Conservation (phyloP, 2,888 invertebrate species). For the Chalcis sispes region DNA sequence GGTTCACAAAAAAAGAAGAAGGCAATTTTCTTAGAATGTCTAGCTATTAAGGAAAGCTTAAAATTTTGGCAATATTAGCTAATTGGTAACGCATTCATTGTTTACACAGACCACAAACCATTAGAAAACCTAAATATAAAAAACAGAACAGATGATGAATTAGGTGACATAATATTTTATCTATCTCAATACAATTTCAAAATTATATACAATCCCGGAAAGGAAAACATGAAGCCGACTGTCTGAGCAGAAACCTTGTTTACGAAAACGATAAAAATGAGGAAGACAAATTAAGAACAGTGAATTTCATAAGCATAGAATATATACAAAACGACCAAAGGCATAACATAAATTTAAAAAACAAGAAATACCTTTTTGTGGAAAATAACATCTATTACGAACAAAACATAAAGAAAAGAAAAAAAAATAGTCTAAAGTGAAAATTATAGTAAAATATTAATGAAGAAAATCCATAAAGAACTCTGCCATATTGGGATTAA, state of each 20-base stretch:
- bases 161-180: not conserved
- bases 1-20: not conserved
- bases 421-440: constrained; percentile 59
- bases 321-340: constrained; percentile 55
- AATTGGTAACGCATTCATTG: not conserved
- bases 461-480: too few species aligned
- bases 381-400: constrained; percentile 48
- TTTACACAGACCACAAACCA: not conserved
- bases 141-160: too few species aligned
- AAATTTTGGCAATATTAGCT: constrained; percentile 7
- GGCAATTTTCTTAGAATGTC: too few species aligned
- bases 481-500: too few species aligned
- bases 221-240: constrained; percentile 58
- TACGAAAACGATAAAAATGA: constrained; percentile 37
- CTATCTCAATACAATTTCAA: constrained; percentile 59
- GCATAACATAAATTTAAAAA: constrained; percentile 39
- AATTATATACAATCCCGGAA: constrained; percentile 59
- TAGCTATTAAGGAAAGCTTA: not conserved
- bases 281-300: constrained; percentile 45
- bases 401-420: constrained; percentile 49
- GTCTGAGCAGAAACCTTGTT: constrained; percentile 55
- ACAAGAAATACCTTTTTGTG: constrained; percentile 42
- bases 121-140: not conserved
- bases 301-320: constrained; percentile 50
- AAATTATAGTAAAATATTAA: constrained; percentile 51